phyloP scores from a whole-genome alignment of 2,113 vertebrate genomes.

The Galemys pyrenaicus region DNA sequence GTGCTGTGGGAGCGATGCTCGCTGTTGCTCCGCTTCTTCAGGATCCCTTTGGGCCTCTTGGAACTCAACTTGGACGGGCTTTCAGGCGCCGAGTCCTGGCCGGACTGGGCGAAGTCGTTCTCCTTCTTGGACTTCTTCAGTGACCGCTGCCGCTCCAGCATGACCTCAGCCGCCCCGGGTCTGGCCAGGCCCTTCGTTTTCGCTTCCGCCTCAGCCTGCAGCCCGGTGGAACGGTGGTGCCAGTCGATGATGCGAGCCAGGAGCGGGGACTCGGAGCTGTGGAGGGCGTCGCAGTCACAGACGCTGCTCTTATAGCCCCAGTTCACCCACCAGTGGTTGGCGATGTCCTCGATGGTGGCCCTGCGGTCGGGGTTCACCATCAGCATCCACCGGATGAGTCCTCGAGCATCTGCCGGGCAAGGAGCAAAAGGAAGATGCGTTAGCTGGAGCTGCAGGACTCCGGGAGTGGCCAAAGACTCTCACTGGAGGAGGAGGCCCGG shows the following conservation, averaged over 20 bases:
- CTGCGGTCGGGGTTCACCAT: slow-evolving; percentile 99
- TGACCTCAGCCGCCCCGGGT: slow-evolving; percentile 84
- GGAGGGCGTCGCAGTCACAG: slow-evolving; percentile 94
- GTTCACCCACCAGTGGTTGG: slow-evolving; percentile 99
- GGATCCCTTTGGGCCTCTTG: slow-evolving; percentile 97
- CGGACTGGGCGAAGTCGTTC: slow-evolving; percentile 89
- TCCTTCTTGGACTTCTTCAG: slow-evolving; percentile 97
- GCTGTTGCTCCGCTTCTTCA: slow-evolving; percentile 93
- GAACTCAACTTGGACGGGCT: slow-evolving; percentile 89
- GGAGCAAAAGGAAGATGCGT: not conserved
- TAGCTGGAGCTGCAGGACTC: not conserved
- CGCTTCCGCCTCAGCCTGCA: slow-evolving; percentile 84
- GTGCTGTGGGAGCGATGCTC: slow-evolving; percentile 92
- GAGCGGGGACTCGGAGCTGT: slow-evolving; percentile 92
- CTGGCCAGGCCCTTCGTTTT: slow-evolving; percentile 87
- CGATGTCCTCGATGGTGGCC: slow-evolving; percentile 97
- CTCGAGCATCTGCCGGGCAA: slow-evolving; percentile 91
- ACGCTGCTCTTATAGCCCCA: slow-evolving; percentile 99
- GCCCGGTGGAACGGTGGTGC: slow-evolving; percentile 91
- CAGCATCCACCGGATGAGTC: slow-evolving; percentile 99
- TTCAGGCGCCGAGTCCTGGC: slow-evolving; percentile 84
- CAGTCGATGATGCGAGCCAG: slow-evolving; percentile 96
- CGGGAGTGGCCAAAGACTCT: not conserved
- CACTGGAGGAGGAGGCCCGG: not conserved
- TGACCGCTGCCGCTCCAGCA: slow-evolving; percentile 90